Base-by-base conservation (phyloP, 2,113 vertebrate genomes). In the Lagenorhynchus albirostris region DNA sequence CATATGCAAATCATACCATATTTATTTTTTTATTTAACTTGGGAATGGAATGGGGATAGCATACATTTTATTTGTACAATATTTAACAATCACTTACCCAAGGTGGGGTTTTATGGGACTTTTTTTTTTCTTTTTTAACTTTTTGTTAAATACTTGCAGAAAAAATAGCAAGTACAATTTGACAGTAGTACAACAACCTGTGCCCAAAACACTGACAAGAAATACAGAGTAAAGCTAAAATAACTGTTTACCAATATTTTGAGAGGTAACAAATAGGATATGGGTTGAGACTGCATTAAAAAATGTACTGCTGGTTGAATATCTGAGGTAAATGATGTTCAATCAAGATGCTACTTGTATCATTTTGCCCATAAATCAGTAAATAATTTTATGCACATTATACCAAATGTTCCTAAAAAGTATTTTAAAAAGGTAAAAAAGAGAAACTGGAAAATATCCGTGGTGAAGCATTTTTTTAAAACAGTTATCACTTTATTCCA, bases 51-150 rank as follows among this genome's bases (percentile, higher is more conserved):
- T 97, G 98, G 97, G 97, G 98, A 98, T 99, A 99, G 99, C 99
- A 99, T 99, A 99, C 99, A 99, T 98, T 99, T 98, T 98, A 98
- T 99, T 99, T 99, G 98, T 99, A 99, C 99, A 99, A 99, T 99
- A 99, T 99, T 99, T 99, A 99, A 99, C 99, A 99, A 99, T 99
- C 99, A 99, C 98, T 99, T 98, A 98, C 98, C 97, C 98, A 98
- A 99, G 99, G 98, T 98, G 98, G 90, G 94, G 82, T 88, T 97
- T 97, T 92, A 98, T 95, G 97, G 89, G 91, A 36, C 44, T 91
- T 94, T 95, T 80, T 96, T 98, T 93, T 93, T 96, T 20, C 31
- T 95, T 98, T 98, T 98, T 97, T 25, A 96, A 73, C 92, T 97
- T 98, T 98, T 96, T 97, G 95, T 98, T 99, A 98, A 98, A 99